A percentile compares a stretch with the other conserved stretches of the same genome.
phyloP scores from a whole-genome alignment of 2,113 vertebrate genomes.

The Bombycilla garrulus region DNA sequence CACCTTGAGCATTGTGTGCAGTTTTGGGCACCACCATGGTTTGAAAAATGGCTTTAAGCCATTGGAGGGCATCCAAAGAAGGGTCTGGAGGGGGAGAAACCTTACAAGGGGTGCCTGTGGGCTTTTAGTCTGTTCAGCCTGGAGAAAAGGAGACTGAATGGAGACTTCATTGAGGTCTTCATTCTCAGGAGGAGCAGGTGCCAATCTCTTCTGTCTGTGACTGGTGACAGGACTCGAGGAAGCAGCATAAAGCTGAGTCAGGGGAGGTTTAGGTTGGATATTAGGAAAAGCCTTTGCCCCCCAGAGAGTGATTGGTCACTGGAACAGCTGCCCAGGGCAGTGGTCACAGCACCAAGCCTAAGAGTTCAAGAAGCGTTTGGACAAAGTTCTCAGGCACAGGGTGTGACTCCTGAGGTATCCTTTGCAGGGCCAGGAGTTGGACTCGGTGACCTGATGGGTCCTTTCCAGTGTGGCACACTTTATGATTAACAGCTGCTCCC shows the following conservation, averaged over 20 bases:
- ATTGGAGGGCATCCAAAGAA: not conserved
- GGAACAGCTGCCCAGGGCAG: not conserved
- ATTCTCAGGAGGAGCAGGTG: not conserved
- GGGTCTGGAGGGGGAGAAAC: not conserved
- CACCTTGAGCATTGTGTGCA: not conserved
- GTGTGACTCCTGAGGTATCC: not conserved
- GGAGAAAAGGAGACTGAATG: not conserved
- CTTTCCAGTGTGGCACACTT: not conserved
- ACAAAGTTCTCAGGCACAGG: not conserved
- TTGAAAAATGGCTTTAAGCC: not conserved
- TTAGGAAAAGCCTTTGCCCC: not conserved
- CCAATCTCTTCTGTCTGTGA: not conserved
- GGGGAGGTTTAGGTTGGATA: not conserved
- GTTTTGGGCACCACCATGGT: not conserved
- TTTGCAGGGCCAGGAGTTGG: not conserved
- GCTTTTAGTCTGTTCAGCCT: not conserved
- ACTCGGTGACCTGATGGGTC: not conserved
- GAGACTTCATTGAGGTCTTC: not conserved
- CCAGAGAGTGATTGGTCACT: not conserved
- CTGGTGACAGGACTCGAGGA: rapidly evolving
- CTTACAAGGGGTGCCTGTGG: too few species aligned
- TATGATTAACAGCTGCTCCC: not conserved
- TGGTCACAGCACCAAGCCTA: not conserved
- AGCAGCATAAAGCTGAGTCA: not conserved
- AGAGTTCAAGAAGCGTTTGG: not conserved